Evolutionary conservation across 2,797 vertebrate species (phyloP).

Genomic region (Falco novaeseelandiae): DNA sequence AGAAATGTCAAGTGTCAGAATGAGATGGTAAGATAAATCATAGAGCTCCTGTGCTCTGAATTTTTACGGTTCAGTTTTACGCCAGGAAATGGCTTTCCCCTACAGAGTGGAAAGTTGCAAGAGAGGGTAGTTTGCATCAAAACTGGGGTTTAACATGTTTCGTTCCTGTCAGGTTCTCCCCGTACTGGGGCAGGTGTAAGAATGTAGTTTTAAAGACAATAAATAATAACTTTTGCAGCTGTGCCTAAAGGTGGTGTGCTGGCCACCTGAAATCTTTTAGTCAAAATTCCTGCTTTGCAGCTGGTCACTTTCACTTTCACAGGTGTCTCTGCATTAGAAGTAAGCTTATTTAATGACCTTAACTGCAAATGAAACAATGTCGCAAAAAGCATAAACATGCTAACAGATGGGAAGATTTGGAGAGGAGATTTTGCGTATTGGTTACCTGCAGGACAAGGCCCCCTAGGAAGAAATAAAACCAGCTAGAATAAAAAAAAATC

Average conservation of each 20-base stretch:
- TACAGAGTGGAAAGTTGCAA: background rate
- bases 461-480: background rate
- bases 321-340: background rate
- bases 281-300: background rate
- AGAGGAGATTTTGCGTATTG: background rate
- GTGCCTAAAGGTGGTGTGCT: background rate
- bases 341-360: background rate
- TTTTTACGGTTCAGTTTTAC: background rate
- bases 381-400: background rate
- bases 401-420: background rate
- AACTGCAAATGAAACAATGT: background rate
- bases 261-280: background rate
- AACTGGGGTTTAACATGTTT: background rate
- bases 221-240: background rate
- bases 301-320: background rate
- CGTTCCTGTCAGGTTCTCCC: background rate
- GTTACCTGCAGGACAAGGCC: fast-evolving
- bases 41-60: background rate
- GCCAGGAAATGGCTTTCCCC: background rate
- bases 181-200: background rate
- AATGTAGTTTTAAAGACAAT: background rate
- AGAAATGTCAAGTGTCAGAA: background rate
- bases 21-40: background rate
- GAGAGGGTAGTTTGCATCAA: background rate
- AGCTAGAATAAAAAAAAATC: background rate